These are phyloP conservation scores for Neotoma lepida DNA, from an alignment of 2,113 vertebrate genomes.

Conservation along the genomic window DNA sequence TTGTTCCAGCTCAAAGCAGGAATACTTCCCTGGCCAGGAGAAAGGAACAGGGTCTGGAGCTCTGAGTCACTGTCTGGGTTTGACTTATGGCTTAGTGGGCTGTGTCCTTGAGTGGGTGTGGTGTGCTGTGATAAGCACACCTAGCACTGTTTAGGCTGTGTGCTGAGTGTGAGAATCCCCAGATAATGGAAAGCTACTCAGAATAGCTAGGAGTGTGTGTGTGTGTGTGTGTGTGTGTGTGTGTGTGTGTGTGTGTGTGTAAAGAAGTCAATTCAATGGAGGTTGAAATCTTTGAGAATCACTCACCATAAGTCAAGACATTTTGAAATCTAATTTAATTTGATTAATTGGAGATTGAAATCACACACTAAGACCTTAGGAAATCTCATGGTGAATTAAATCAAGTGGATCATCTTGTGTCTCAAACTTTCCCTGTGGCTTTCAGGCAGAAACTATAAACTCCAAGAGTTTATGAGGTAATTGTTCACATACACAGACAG, in stretches of 20 bases:
- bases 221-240: not conserved
- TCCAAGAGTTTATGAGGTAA: constrained; percentile 18
- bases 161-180: not conserved
- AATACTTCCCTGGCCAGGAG: constrained; percentile 37
- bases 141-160: not conserved
- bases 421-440: constrained; percentile 36
- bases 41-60: not conserved
- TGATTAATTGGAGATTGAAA: constrained; percentile 57
- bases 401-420: constrained; percentile 42
- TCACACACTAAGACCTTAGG: constrained; percentile 56
- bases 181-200: not conserved
- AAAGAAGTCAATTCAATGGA: not conserved
- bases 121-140: not conserved
- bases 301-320: constrained; percentile 16
- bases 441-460: not conserved
- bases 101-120: not conserved
- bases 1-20: constrained; percentile 52
- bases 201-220: not conserved
- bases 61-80: constrained; percentile 27
- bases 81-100: not conserved
- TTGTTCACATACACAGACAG: not conserved
- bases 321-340: constrained; percentile 61
- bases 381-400: constrained; percentile 60
- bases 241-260: not conserved
- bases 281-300: constrained; percentile 7